Conservation (phyloP, 2,797 vertebrate genomes). For the Mormyrops boulengeri region DNA sequence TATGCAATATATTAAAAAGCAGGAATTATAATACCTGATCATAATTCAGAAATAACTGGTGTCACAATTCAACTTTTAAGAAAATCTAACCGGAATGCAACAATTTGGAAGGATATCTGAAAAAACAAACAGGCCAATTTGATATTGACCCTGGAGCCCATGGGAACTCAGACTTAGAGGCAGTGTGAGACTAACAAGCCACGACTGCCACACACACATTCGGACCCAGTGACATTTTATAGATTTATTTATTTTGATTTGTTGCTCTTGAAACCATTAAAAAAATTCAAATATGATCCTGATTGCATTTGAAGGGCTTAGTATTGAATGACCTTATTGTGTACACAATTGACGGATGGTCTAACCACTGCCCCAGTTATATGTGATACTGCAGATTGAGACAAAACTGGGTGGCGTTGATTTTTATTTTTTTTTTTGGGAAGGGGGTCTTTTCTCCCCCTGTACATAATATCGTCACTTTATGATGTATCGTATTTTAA, state of each 20-base stretch:
- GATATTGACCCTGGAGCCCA: neutral
- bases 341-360: conserved; percentile 5
- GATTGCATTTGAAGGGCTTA: conserved; percentile 6
- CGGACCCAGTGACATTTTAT: conserved; percentile 12
- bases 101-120: neutral
- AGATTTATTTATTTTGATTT: conserved; percentile 16
- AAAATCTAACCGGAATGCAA: neutral
- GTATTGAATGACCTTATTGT: conserved; percentile 19
- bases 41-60: neutral
- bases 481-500: neutral
- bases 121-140: neutral
- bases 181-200: neutral
- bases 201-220: neutral
- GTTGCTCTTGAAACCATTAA: conserved; percentile 11
- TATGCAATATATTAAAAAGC: neutral
- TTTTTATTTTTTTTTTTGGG: neutral
- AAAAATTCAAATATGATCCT: conserved; percentile 9
- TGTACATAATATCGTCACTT: neutral
- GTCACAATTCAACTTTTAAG: neutral
- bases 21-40: neutral
- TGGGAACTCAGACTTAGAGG: neutral
- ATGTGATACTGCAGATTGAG: neutral
- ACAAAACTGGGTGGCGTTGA: neutral
- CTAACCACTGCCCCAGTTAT: neutral
- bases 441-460: neutral